These are phyloP conservation scores for Aurelia aurita complex sp. Pacific DNA, from an alignment of 30 jellyfish, hydroid and myxozoan species.

Conservation along the genomic window DNA sequence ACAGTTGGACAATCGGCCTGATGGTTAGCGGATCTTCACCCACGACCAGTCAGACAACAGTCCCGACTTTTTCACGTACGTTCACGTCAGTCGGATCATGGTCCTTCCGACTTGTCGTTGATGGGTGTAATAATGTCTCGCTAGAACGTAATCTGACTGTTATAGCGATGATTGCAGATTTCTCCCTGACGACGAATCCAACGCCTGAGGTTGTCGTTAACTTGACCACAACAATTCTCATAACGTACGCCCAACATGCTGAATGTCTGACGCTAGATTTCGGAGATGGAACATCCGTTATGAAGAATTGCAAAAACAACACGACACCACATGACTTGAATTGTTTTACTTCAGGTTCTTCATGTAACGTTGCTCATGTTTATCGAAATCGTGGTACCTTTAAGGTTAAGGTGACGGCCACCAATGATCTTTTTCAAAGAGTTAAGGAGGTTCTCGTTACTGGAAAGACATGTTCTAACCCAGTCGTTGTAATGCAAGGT, in stretches of 20 bases:
- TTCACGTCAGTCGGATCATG: conserved; percentile 18
- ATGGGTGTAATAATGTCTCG: conserved; percentile 18
- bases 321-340: conserved; percentile 16
- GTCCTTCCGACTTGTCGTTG: conserved; percentile 9
- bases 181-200: conserved; percentile 23
- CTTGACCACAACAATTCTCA: conserved; percentile 14
- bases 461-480: conserved; percentile 38
- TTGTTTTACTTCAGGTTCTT: conserved; percentile 19
- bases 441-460: conserved; percentile 3
- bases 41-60: background rate
- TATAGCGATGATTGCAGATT: conserved; percentile 6
- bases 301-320: conserved; percentile 32
- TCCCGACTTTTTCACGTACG: background rate
- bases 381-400: conserved; percentile 3
- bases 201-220: conserved; percentile 38
- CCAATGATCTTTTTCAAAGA: conserved; percentile 8
- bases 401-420: conserved; percentile 26
- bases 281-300: conserved; percentile 24
- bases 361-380: conserved; percentile 21
- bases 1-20: conserved; percentile 8
- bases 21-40: background rate
- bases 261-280: conserved; percentile 21
- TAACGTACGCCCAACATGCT: conserved; percentile 22
- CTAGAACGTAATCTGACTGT: conserved; percentile 20
- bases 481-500: conserved; percentile 21